Conservation (phyloP, 2,797 vertebrate genomes). For the Moxostoma hubbsi region DNA sequence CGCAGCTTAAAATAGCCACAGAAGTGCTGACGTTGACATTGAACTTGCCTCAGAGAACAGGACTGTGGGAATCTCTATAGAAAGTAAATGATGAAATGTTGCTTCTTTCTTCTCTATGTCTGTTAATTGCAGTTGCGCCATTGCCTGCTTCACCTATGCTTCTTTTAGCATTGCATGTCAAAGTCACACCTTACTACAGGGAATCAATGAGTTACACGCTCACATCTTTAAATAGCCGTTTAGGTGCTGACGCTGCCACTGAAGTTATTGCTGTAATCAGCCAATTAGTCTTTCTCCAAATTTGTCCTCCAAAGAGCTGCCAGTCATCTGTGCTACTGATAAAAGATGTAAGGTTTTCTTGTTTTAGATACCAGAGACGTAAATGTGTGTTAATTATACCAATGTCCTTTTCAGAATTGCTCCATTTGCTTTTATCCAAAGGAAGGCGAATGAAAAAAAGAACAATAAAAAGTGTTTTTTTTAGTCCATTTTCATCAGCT, state of each 20-base stretch:
- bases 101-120: not conserved
- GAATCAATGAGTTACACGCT: slow-evolving; percentile 65
- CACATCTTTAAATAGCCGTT: slow-evolving; percentile 73
- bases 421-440: too few species aligned
- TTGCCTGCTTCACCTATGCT: not conserved
- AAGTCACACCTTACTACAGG: slow-evolving; percentile 47
- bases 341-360: too few species aligned
- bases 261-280: slow-evolving; percentile 67
- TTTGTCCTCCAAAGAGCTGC: too few species aligned
- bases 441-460: too few species aligned
- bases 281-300: not conserved
- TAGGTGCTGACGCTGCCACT: slow-evolving; percentile 68
- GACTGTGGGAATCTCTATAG: slow-evolving; percentile 9
- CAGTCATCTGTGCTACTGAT: too few species aligned
- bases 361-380: too few species aligned
- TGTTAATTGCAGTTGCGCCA: not conserved
- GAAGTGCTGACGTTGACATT: slow-evolving; percentile 70
- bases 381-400: too few species aligned
- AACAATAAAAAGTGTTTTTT: too few species aligned
- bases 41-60: slow-evolving; percentile 45
- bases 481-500: too few species aligned
- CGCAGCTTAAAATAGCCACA: slow-evolving; percentile 73
- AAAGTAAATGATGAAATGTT: not conserved
- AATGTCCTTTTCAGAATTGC: too few species aligned
- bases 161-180: slow-evolving; percentile 24